Evolutionary conservation across 2,113 vertebrate species (phyloP).

Genomic region (Ciconia maguari): DNA sequence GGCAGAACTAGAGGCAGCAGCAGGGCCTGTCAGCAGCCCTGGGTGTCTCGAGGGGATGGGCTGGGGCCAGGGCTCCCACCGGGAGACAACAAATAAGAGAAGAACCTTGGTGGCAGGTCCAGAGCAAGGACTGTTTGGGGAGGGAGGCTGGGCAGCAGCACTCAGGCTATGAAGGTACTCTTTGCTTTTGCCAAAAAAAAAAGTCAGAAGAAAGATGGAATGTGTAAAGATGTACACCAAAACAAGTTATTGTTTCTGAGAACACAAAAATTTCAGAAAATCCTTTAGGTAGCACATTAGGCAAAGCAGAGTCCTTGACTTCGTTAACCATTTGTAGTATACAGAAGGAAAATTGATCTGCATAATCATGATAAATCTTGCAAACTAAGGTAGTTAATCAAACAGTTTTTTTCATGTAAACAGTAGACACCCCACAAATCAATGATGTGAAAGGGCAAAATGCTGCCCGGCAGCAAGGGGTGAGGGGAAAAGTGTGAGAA

Average conservation of each 20-base stretch:
- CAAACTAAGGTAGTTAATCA: background rate
- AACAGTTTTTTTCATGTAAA: background rate
- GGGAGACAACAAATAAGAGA: background rate
- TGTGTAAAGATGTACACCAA: background rate
- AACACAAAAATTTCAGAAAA: background rate
- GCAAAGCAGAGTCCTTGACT: background rate
- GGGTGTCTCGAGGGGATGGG: accelerated
- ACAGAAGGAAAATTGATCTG: background rate
- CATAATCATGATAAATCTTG: background rate
- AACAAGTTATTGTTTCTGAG: background rate
- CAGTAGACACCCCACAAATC: background rate
- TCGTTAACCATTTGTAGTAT: background rate
- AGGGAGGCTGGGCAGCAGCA: background rate
- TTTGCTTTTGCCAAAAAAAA: background rate
- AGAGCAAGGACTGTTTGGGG: background rate
- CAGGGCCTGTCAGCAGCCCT: background rate
- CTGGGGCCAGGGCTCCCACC: accelerated
- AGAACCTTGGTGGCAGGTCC: background rate
- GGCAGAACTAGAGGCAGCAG: background rate
- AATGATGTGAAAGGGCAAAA: background rate
- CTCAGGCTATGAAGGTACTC: background rate
- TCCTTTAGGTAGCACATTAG: background rate
- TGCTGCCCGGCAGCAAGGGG: background rate
- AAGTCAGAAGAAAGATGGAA: background rate
- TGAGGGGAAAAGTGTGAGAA: background rate